phyloP scores from a whole-genome alignment of 2,797 vertebrate species.

The Dromococcyx pavoninus region DNA sequence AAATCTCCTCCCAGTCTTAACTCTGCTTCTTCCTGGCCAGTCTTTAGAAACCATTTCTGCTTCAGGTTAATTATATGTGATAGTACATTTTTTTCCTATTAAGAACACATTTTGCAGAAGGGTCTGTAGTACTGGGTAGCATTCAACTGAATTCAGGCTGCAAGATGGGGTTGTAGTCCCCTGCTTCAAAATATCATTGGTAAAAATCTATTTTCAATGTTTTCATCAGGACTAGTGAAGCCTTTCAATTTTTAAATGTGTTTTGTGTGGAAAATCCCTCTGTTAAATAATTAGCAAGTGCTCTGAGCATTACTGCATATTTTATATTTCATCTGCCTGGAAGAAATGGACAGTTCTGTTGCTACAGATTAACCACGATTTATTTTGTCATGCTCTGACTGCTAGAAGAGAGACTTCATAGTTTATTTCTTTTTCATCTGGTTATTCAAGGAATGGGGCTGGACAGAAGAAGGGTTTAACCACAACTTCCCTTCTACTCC shows the following conservation, averaged over 20 bases:
- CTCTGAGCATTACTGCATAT: neutral
- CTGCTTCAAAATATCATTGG: neutral
- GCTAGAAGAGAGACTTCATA: neutral
- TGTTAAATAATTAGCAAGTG: constrained; percentile 39
- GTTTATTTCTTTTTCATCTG: constrained; percentile 1
- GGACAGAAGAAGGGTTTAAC: neutral
- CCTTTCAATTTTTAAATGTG: constrained; percentile 13
- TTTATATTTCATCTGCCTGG: constrained; percentile 1
- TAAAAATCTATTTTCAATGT: neutral
- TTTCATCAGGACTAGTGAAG: neutral
- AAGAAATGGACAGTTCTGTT: neutral
- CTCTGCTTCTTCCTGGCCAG: neutral
- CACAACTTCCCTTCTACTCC: neutral
- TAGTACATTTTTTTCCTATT: neutral
- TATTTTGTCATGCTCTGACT: neutral
- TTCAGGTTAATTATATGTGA: neutral
- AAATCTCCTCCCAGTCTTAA: neutral
- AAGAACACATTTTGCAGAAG: neutral
- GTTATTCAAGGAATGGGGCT: neutral
- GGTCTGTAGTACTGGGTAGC: neutral
- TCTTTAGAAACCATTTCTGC: neutral
- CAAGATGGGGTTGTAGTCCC: neutral
- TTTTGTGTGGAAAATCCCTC: constrained; percentile 18
- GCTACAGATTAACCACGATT: neutral
- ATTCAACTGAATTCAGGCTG: neutral